phyloP scores from a whole-genome alignment of 2,888 invertebrate species.

The Dryocosmus kuriphilus region DNA sequence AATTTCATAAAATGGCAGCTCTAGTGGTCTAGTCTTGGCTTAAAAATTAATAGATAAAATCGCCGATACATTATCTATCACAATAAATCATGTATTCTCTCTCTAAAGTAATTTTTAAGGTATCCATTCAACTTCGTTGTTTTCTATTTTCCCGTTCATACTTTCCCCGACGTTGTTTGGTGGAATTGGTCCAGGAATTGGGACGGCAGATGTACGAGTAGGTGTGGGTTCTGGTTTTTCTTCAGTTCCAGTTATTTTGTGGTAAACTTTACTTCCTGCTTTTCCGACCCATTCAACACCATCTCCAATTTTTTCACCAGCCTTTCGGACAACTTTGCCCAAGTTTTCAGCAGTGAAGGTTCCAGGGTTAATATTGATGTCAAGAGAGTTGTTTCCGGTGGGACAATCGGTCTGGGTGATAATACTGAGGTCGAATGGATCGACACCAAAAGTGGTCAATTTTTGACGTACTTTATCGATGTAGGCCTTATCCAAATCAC shows the following conservation, averaged over 20 bases:
- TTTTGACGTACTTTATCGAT: conserved; percentile 85
- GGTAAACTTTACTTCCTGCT: conserved; percentile 85
- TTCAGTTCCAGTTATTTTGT: conserved; percentile 79
- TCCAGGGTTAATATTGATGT: conserved; percentile 86
- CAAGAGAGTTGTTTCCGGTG: conserved; percentile 79
- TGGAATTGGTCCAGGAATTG: not conserved
- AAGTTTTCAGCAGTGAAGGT: conserved; percentile 88
- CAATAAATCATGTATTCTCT: not conserved
- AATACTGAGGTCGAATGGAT: conserved; percentile 87
- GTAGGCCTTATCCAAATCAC: conserved; percentile 85
- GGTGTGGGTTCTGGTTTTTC: conserved; percentile 51
- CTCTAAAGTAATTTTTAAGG: conserved; percentile 55
- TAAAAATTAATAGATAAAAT: not conserved
- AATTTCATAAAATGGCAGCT: not conserved
- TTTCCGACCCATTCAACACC: conserved; percentile 86
- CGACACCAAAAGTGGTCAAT: conserved; percentile 83
- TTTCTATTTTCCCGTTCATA: conserved; percentile 64
- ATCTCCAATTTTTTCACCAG: conserved; percentile 85
- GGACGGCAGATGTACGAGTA: conserved; percentile 1
- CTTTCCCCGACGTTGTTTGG: conserved; percentile 28
- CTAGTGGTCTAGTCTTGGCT: not conserved
- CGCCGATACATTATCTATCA: not conserved
- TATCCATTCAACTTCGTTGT: conserved; percentile 76
- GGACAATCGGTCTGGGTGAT: conserved; percentile 87
- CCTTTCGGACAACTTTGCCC: conserved; percentile 85